Conservation (phyloP, 1,140 invertebrate species). For the Brachionus koreanus region DNA sequence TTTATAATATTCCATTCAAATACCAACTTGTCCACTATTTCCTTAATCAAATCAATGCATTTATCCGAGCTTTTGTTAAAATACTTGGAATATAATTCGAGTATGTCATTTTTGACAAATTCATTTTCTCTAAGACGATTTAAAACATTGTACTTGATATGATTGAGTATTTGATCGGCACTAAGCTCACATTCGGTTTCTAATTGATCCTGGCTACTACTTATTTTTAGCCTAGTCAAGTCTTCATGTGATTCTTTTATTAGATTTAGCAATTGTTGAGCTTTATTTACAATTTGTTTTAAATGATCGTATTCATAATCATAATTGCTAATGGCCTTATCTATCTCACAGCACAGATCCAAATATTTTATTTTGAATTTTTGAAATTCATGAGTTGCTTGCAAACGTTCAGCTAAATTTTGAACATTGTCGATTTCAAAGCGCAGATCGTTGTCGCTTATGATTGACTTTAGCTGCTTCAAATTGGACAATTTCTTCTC, state of each 20-base stretch:
- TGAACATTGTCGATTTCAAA: background rate
- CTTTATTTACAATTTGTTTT: slow-evolving; percentile 2
- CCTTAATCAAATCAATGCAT: background rate
- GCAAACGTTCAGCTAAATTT: background rate
- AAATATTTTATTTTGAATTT: background rate
- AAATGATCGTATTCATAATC: background rate
- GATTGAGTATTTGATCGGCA: background rate
- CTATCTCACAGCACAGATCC: background rate
- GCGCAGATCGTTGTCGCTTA: background rate
- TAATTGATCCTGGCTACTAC: background rate
- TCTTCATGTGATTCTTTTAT: background rate
- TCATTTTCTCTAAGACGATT: background rate
- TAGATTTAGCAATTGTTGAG: background rate
- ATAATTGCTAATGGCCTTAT: background rate
- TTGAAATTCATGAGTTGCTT: background rate
- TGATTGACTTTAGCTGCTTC: background rate
- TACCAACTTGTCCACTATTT: background rate
- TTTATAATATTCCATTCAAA: slow-evolving; percentile 18
- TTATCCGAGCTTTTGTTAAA: background rate
- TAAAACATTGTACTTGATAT: background rate
- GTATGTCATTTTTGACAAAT: background rate
- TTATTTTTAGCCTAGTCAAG: background rate
- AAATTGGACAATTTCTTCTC: background rate
- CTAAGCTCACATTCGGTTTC: background rate
- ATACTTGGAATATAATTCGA: background rate